Evolutionary conservation across 2,797 vertebrate species (phyloP), one percentile per base, ranked within the genome.

Genomic region (Emydoidea blandingii): DNA sequence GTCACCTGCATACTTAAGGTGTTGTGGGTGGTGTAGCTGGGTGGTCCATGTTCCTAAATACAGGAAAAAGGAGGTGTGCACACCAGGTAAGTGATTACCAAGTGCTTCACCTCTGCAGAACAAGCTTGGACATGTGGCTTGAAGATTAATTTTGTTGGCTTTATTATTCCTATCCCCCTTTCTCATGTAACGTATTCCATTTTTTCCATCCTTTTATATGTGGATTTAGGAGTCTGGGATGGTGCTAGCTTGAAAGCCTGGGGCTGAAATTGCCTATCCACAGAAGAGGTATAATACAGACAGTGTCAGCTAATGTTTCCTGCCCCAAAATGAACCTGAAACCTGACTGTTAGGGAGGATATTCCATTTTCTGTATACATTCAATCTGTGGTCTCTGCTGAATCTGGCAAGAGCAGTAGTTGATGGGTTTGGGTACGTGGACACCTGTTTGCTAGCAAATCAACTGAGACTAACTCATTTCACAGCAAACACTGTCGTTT

Each of bases 21-120:
- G 41, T 27, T 50, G 2, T 57, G 81, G 92, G 14, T 91, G 89
- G 91, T 96, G 92, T 92, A 84, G 79, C 89, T 91, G 68, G 44
- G 3, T 96, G 92, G 93, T 86, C 97, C 91, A 91, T 95, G 95
- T 86, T 92, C 83, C 91, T 92, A 93, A 95, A 91, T 91, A 79
- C 88, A 90, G 91, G 88, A 89, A 85, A 79, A 83, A 88, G 68
- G 11, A 25, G 9, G 37, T 41, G 37, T 41, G 5, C 96, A 96
- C 93, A 96, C 92, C 93, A 84, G 79, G 50, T 94, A 72, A 84
- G 72, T 96, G 91, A 81, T 44, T 90, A 80, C 15, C 50, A 53
- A 94, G n/a, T 83, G 92, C 89, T 95, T 95, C 94, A 94, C 94
- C 92, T 96, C 85, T 96, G 92, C 41, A 44, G 87, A 49, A 54